Percentiles rank a stretch among this genome's conserved stretches.
phyloP scores from a whole-genome alignment of 2,797 vertebrate genomes.

The Cichlasoma orientale region DNA sequence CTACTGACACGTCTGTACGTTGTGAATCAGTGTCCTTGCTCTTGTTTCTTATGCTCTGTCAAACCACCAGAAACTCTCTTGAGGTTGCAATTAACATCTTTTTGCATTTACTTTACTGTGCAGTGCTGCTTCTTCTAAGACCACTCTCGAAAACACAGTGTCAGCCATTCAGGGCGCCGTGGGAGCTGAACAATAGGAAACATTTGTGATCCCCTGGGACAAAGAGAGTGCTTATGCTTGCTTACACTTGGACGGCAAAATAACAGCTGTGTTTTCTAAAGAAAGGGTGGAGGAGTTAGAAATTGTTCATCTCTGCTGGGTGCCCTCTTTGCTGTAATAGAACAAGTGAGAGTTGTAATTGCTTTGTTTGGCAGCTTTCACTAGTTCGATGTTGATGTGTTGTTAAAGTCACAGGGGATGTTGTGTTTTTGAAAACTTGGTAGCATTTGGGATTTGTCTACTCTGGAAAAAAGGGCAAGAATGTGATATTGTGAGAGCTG shows the following conservation, averaged over 20 bases:
- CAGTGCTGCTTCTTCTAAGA: not conserved
- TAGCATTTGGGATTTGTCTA: not conserved
- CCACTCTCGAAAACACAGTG: slow-evolving; percentile 20
- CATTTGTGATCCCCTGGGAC: slow-evolving; percentile 37
- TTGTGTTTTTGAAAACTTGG: not conserved
- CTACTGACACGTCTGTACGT: rapidly evolving
- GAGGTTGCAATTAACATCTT: slow-evolving; percentile 22
- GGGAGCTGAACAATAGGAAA: slow-evolving; percentile 53
- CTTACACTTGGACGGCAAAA: slow-evolving; percentile 21
- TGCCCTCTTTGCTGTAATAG: not conserved
- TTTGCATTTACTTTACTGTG: slow-evolving; percentile 12
- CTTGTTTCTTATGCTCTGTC: not conserved
- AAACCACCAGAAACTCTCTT: not conserved
- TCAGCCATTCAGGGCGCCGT: slow-evolving; percentile 31
- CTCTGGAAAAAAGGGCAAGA: not conserved
- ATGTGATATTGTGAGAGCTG: not conserved
- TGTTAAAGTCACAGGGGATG: not conserved
- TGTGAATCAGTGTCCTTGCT: not conserved
- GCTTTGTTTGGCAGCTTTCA: slow-evolving; percentile 14
- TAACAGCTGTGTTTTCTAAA: slow-evolving; percentile 33
- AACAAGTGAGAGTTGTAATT: not conserved
- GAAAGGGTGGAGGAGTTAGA: slow-evolving; percentile 3
- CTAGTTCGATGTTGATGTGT: not conserved
- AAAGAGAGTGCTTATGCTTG: slow-evolving; percentile 37
- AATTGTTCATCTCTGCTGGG: slow-evolving; percentile 7